Evolutionary conservation across 1,140 invertebrate genomes (phyloP).

Genomic region (Andrena cerasifolii): DNA sequence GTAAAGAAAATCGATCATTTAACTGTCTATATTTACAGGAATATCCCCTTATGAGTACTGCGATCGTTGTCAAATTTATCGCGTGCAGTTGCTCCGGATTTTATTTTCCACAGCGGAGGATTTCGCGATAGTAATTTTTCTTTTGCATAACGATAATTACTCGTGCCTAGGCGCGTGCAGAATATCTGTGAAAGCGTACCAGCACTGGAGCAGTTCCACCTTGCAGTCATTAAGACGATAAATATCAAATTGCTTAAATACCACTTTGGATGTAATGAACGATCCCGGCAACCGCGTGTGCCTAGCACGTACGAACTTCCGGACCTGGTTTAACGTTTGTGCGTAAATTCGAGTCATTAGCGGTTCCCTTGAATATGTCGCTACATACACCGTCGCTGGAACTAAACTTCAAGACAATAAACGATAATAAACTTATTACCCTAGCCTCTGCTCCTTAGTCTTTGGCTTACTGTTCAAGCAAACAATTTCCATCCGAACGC

Average conservation of each 20-base stretch:
- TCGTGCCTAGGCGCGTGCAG: too few species aligned
- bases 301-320: constrained; percentile 25
- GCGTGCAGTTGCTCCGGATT: too few species aligned
- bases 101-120: too few species aligned
- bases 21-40: too few species aligned
- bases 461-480: background rate
- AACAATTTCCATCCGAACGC: background rate
- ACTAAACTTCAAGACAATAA: constrained; percentile 15
- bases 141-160: too few species aligned
- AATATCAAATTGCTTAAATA: constrained; percentile 24
- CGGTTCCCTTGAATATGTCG: constrained; percentile 10
- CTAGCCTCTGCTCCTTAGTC: background rate
- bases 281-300: constrained; percentile 21
- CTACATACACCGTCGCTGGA: background rate
- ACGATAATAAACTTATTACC: constrained; percentile 20
- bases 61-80: too few species aligned
- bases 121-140: too few species aligned
- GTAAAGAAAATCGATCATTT: too few species aligned
- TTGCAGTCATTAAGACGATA: constrained; percentile 1
- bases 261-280: constrained; percentile 18
- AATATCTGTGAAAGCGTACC: background rate
- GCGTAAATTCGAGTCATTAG: constrained; percentile 44
- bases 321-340: constrained; percentile 16
- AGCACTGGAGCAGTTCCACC: background rate
- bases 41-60: too few species aligned